These are phyloP conservation scores for Ericerus pela DNA, from an alignment of 1,140 invertebrate species.

Conservation along the genomic window DNA sequence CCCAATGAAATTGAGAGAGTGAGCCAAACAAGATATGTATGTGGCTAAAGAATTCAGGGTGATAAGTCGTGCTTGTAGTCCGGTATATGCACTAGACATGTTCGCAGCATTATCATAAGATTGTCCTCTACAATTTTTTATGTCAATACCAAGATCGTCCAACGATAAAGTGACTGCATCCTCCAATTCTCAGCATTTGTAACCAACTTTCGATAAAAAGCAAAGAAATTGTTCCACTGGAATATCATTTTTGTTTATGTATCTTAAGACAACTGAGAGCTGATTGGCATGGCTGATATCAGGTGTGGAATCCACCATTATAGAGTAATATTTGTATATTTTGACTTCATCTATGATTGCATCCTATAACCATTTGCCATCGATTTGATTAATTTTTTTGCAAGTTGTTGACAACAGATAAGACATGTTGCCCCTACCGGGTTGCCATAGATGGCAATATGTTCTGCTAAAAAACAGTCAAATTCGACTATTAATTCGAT, in stretches of 20 bases:
- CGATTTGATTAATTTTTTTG: slow-evolving; percentile 21
- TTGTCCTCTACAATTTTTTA: slow-evolving; percentile 22
- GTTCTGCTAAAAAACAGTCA: slow-evolving; percentile 20
- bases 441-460: slow-evolving; percentile 20
- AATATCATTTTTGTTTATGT: slow-evolving; percentile 14
- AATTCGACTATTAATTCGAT: slow-evolving; percentile 21
- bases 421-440: slow-evolving; percentile 17
- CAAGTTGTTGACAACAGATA: slow-evolving; percentile 19
- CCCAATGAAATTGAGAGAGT: slow-evolving; percentile 27
- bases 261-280: slow-evolving; percentile 16
- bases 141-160: slow-evolving; percentile 12
- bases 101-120: slow-evolving; percentile 24
- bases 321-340: slow-evolving; percentile 29
- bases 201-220: slow-evolving; percentile 1
- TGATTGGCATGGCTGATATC: slow-evolving; percentile 13
- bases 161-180: slow-evolving; percentile 12
- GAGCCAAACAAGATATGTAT: slow-evolving; percentile 27
- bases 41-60: slow-evolving; percentile 21
- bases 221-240: slow-evolving; percentile 13
- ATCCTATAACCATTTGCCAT: slow-evolving; percentile 19
- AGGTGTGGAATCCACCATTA: slow-evolving; percentile 18
- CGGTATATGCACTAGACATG: slow-evolving; percentile 13
- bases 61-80: slow-evolving; percentile 11
- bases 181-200: slow-evolving; percentile 13
- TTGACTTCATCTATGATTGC: slow-evolving; percentile 25